Evolutionary conservation across 2,113 vertebrate genomes (phyloP), one percentile per base, ranked within the genome.

Genomic region (Sisor rabdophorus): DNA sequence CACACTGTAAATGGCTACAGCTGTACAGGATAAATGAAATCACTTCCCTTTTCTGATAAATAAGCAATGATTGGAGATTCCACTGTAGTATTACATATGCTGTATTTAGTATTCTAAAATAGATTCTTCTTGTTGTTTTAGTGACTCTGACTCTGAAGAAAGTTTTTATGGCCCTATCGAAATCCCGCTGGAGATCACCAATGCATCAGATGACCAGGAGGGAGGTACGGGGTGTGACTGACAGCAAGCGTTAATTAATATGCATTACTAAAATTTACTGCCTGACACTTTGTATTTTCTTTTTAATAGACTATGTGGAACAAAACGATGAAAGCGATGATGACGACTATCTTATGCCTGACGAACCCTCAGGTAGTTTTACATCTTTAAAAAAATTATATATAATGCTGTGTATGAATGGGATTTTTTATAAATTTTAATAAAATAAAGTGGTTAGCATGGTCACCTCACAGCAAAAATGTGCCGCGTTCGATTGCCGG

Each of bases 111-210:
- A 2, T 10, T 11, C 2, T 2, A n/a, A 5, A 60, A 71, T 24
- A 0, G 16, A 58, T 44, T 30, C 2, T 74, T 76, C 71, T 75
- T 17, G 77, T 67, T 83, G 0, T 87, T 71, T 16, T 83, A 98
- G 96, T 59, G 95, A 97, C 82, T 92, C 91, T 1, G 93, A 93
- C 79, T 94, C 93, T 0, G 97, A 99, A 83, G 96, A 98, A 80
- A 96, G 94, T 84, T 95, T 98, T 88, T 98, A 98, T 0, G 96
- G 94, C 0, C 90, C 92, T 0, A 88, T 99, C 0, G 97, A 99
- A 85, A 91, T 89, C 71, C 93, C 93, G 0, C 85, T 99, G 85
- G 92, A 95, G 30, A 92, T 99, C 70, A 95, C 86, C 77, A 91
- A 94, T 22, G 82, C 85, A 7, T 79, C 90, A 0, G 91, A 91